A percentile compares a stretch with the other conserved stretches of the same genome.
Conservation (phyloP, 2,888 invertebrate species). For the Brachyptera risi region DNA sequence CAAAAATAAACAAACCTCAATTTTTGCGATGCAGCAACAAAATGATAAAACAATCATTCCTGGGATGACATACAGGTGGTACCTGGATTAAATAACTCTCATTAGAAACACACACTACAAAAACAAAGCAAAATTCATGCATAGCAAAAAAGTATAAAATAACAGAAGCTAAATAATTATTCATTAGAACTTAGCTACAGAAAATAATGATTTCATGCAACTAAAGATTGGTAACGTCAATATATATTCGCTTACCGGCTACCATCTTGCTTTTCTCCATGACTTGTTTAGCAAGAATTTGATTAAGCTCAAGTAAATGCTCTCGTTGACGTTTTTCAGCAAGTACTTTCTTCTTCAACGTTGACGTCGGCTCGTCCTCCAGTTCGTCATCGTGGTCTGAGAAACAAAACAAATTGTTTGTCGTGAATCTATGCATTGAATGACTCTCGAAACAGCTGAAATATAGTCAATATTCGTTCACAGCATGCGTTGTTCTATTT, state of each 20-base stretch:
- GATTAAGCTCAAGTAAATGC: conserved; percentile 84
- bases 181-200: conserved; percentile 5
- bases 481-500: background rate
- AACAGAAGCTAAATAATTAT: conserved; percentile 6
- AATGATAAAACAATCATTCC: conserved; percentile 28
- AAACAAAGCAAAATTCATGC: background rate
- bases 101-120: conserved; percentile 5
- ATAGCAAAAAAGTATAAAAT: background rate
- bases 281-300: conserved; percentile 88
- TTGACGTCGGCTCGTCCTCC: conserved; percentile 42
- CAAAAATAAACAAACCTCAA: conserved; percentile 33
- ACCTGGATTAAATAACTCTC: conserved; percentile 25
- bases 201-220: conserved; percentile 39
- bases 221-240: conserved; percentile 30
- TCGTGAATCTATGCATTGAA: no score
- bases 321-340: conserved; percentile 86
- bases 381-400: background rate
- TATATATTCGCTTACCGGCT: conserved; percentile 65
- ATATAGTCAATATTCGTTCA: no score
- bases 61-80: conserved; percentile 29
- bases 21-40: conserved; percentile 26
- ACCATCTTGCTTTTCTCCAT: conserved; percentile 94
- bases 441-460: no score
- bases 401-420: no score
- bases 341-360: conserved; percentile 66